phyloP scores from a whole-genome alignment of 2,888 invertebrate species.

The Sphinx pinastri region DNA sequence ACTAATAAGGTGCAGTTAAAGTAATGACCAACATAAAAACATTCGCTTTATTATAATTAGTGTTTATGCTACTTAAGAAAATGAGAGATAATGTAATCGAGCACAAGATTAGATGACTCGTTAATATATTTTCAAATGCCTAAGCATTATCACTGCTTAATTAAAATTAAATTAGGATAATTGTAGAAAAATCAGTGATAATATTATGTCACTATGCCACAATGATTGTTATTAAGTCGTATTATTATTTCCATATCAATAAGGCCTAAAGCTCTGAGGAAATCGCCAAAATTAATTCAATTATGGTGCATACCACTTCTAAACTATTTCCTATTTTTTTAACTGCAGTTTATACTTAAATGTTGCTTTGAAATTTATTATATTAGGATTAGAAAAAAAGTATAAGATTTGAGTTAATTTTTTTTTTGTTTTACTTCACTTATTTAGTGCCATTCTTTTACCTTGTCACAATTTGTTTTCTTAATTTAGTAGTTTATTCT shows the following conservation, averaged over 20 bases:
- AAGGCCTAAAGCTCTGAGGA: constrained; percentile 58
- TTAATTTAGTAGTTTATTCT: background rate
- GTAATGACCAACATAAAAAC: background rate
- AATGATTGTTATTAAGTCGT: constrained; percentile 25
- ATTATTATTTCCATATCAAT: constrained; percentile 51
- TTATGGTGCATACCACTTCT: constrained; percentile 38
- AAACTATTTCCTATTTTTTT: constrained; percentile 20
- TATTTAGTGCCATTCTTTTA: constrained; percentile 13
- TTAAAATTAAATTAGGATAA: background rate
- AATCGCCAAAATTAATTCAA: constrained; percentile 44
- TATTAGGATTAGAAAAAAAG: background rate
- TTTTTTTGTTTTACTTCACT: background rate
- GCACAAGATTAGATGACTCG: background rate
- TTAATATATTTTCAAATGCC: background rate
- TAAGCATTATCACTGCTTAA: background rate
- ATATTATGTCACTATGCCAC: constrained; percentile 20
- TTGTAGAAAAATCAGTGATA: background rate
- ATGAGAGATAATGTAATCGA: constrained; percentile 7
- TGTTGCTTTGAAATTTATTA: background rate
- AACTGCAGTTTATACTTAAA: background rate
- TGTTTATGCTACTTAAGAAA: constrained; percentile 4
- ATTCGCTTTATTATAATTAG: constrained; percentile 6
- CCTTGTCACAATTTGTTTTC: background rate
- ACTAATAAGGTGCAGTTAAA: background rate
- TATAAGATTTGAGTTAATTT: background rate